Conservation (phyloP, 2,888 invertebrate species). For the Trachelus troglodyta region DNA sequence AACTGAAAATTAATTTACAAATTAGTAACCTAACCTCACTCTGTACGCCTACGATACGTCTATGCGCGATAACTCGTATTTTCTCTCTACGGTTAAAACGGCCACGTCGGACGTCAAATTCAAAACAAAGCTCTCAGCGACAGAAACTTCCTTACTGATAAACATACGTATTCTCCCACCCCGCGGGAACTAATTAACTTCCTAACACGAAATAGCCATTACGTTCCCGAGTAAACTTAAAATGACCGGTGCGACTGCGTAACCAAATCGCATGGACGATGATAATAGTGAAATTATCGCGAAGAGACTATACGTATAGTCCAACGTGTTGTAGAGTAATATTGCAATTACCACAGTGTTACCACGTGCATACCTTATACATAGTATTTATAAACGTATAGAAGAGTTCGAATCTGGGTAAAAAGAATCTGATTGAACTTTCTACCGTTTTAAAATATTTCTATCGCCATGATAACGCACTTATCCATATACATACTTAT, state of each 20-base stretch:
- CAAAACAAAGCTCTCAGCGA: slow-evolving; percentile 41
- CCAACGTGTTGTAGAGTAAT: not conserved
- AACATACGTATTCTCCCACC: slow-evolving; percentile 21
- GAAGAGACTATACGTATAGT: not conserved
- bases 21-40: not conserved
- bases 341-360: too few species aligned
- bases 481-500: not conserved
- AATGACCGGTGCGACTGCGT: not conserved
- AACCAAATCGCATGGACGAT: not conserved
- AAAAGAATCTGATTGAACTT: not conserved
- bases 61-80: not conserved
- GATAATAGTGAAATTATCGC: not conserved
- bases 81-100: not conserved
- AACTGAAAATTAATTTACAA: not conserved
- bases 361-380: not conserved
- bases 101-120: slow-evolving; percentile 29
- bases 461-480: not conserved
- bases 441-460: not conserved
- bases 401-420: not conserved
- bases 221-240: slow-evolving; percentile 23
- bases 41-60: not conserved
- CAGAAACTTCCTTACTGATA: slow-evolving; percentile 34
- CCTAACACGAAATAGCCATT: slow-evolving; percentile 64
- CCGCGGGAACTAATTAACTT: slow-evolving; percentile 61
- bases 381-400: not conserved